These are phyloP conservation scores for Drosophila mayri DNA, from an alignment of 1,140 invertebrate genomes.

Conservation along the genomic window DNA sequence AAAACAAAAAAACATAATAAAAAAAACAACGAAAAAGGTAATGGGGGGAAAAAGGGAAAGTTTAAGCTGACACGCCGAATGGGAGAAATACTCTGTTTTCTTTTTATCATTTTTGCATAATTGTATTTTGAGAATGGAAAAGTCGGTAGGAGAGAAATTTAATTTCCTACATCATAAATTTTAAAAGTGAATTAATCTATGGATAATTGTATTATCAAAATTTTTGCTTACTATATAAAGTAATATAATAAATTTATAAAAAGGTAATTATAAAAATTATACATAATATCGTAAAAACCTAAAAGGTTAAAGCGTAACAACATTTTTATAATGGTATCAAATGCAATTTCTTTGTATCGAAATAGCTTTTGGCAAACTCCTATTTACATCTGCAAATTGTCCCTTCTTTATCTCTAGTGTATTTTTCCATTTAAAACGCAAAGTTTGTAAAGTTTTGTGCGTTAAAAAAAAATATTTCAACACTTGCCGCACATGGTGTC, in stretches of 20 bases:
- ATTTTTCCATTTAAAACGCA: conserved; percentile 57
- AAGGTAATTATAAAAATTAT: neutral
- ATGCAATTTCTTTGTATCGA: no score
- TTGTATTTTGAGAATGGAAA: neutral
- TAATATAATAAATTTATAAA: neutral
- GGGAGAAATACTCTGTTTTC: conserved; percentile 16
- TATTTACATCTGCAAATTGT: no score
- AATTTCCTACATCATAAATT: conserved; percentile 4
- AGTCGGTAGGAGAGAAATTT: neutral
- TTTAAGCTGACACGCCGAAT: neutral
- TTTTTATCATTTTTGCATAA: conserved; percentile 1
- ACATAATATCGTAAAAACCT: no score
- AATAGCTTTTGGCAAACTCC: no score
- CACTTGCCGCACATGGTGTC: conserved; percentile 80
- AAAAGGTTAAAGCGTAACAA: no score
- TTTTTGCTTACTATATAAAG: neutral
- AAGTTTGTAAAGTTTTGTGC: conserved; percentile 74
- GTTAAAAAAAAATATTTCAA: conserved; percentile 76
- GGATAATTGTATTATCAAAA: neutral
- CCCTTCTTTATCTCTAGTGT: conserved; percentile 7
- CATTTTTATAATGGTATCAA: no score
- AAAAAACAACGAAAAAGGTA: conserved; percentile 4
- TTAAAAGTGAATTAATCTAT: neutral
- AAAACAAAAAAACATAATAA: conserved; percentile 24
- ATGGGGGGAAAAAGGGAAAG: conserved; percentile 30